Evolutionary conservation across 2,113 vertebrate species (phyloP).

Genomic region (Patagioenas fasciata): DNA sequence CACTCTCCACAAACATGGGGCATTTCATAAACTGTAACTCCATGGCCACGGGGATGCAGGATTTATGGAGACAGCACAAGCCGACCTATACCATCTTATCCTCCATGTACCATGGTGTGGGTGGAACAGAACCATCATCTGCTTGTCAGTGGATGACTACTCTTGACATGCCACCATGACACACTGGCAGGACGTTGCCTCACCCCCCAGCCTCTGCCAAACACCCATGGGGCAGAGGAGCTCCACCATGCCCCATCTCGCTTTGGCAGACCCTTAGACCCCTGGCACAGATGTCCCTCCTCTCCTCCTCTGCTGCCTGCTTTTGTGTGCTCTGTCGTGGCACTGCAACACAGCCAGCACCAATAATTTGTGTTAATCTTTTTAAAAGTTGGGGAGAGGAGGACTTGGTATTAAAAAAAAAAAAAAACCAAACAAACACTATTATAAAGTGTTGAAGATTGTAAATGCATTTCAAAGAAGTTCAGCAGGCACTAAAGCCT

Average conservation of each 20-base stretch:
- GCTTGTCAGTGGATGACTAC: not conserved
- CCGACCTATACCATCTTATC: rapidly evolving
- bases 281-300: not conserved
- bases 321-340: not conserved
- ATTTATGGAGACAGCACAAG: not conserved
- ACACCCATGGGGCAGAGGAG: not conserved
- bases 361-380: not conserved
- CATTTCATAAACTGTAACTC: not conserved
- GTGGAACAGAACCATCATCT: not conserved
- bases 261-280: not conserved
- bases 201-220: rapidly evolving
- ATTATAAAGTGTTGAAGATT: not conserved
- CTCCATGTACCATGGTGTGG: rapidly evolving
- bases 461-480: not conserved
- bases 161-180: not conserved
- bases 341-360: not conserved
- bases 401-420: not conserved
- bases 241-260: rapidly evolving
- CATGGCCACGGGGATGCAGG: not conserved
- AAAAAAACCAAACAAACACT: no score
- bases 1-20: not conserved
- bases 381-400: not conserved
- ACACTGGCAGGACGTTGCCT: not conserved
- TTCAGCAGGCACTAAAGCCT: not conserved
- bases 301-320: not conserved